A percentile compares a stretch with the other conserved stretches of the same genome.
These are phyloP conservation scores for Sesamia nonagrioides DNA, from an alignment of 1,140 invertebrate species.

Conservation along the genomic window DNA sequence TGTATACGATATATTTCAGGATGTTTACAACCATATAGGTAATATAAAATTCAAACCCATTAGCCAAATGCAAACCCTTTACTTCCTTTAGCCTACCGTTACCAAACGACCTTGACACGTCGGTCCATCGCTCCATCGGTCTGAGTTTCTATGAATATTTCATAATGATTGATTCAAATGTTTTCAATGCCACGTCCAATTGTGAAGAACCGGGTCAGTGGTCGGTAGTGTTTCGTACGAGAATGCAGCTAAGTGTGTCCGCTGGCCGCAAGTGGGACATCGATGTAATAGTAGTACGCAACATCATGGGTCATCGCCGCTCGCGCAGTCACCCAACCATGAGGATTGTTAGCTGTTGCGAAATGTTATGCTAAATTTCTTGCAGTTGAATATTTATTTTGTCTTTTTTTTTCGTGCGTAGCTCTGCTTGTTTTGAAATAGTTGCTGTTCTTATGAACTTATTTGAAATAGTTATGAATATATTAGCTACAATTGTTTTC, in stretches of 20 bases:
- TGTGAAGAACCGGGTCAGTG: conserved; percentile 58
- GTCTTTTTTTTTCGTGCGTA: neutral
- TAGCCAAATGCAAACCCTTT: neutral
- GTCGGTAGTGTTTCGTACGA: conserved; percentile 44
- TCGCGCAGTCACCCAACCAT: conserved; percentile 47
- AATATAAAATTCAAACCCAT: conserved; percentile 7
- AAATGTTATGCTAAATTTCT: neutral
- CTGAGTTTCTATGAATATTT: conserved; percentile 64
- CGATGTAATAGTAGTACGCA: conserved; percentile 68
- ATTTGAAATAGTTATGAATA: neutral
- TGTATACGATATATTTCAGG: no score
- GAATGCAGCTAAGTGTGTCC: conserved; percentile 58
- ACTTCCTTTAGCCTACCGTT: no score
- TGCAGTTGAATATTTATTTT: conserved; percentile 8
- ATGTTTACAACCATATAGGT: neutral
- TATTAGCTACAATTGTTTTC: neutral
- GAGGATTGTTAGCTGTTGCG: conserved; percentile 31
- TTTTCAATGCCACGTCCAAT: conserved; percentile 66
- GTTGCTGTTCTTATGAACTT: neutral
- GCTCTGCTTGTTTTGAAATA: neutral
- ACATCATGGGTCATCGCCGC: conserved; percentile 58
- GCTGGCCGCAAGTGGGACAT: conserved; percentile 61
- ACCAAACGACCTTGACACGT: conserved; percentile 68
- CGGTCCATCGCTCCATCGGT: conserved; percentile 51
- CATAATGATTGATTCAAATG: conserved; percentile 60